Conservation (phyloP, 2,113 vertebrate species). For the Columba livia region DNA sequence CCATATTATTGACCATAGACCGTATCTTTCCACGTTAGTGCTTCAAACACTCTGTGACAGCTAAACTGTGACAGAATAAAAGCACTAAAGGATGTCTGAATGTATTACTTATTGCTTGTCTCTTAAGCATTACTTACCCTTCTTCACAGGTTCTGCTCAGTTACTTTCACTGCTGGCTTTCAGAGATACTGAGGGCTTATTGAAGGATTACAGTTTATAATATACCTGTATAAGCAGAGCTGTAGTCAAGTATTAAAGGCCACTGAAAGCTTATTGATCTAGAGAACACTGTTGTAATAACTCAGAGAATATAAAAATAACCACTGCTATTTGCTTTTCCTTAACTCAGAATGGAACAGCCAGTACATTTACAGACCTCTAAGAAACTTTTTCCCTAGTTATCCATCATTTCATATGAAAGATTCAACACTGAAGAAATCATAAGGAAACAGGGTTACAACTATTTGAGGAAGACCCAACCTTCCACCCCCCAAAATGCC, state of each 20-base stretch:
- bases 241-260: not conserved
- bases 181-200: not conserved
- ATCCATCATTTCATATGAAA: not conserved
- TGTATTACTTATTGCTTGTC: slow-evolving; percentile 27
- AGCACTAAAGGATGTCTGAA: slow-evolving; percentile 56
- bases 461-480: not conserved
- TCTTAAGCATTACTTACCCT: not conserved
- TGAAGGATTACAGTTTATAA: not conserved
- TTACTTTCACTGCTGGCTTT: not conserved
- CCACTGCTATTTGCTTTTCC: not conserved
- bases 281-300: not conserved
- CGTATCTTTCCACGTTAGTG: not conserved
- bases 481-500: not conserved
- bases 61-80: slow-evolving; percentile 31
- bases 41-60: slow-evolving; percentile 35
- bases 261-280: slow-evolving; percentile 20
- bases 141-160: not conserved
- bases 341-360: not conserved
- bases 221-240: not conserved
- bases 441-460: not conserved
- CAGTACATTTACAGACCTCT: not conserved
- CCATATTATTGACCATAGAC: not conserved
- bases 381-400: not conserved
- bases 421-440: not conserved
- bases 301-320: not conserved